Conservation (phyloP, 2,113 vertebrate genomes). For the Rhombomys opimus region DNA sequence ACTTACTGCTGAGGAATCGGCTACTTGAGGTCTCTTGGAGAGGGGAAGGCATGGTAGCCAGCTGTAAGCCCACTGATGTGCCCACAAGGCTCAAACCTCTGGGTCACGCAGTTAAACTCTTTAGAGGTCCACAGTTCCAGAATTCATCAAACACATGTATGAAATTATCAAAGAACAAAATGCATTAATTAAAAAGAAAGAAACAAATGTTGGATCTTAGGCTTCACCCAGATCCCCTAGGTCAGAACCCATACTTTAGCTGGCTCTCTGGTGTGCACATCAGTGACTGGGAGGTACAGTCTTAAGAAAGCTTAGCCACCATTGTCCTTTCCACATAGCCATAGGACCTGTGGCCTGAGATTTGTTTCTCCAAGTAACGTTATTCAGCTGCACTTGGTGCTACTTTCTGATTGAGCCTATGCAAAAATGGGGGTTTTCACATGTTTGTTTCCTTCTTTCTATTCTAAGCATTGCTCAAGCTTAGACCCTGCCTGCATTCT, state of each 20-base stretch:
- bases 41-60: not conserved
- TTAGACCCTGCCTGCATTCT: conserved; percentile 60
- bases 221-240: not conserved
- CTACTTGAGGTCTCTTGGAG: not conserved
- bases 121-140: not conserved
- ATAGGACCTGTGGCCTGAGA: not conserved
- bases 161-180: not conserved
- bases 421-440: conserved; percentile 46
- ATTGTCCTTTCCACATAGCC: not conserved
- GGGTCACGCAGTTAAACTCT: not conserved
- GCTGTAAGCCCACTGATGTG: not conserved
- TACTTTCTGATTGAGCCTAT: conserved; percentile 63
- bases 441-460: conserved; percentile 43
- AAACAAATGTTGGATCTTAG: not conserved
- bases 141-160: not conserved
- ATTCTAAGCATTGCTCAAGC: conserved; percentile 43
- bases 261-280: not conserved
- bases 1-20: not conserved
- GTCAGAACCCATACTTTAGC: not conserved
- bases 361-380: conserved; percentile 27
- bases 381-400: not conserved
- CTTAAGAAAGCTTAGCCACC: not conserved
- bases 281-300: too few relatives aligned
- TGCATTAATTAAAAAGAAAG: not conserved
- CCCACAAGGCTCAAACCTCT: not conserved